A percentile compares a stretch with the other conserved stretches of the same genome.
phyloP scores from a whole-genome alignment of 2,797 vertebrate genomes.

The Spea hammondii region DNA sequence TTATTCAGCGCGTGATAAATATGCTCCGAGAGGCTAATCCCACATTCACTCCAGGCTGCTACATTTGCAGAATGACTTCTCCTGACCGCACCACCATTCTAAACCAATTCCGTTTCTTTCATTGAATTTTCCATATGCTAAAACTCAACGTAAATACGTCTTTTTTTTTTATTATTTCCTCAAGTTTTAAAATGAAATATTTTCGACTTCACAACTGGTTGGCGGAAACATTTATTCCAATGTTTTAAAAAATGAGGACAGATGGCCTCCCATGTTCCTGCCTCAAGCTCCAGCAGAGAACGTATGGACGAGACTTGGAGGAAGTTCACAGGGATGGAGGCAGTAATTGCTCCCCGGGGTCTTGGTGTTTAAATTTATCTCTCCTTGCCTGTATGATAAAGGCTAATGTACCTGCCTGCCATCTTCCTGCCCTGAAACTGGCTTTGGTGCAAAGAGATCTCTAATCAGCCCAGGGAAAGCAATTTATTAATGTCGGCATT shows the following conservation, averaged over 20 bases:
- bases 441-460: not conserved
- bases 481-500: not conserved
- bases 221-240: not conserved
- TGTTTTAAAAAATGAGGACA: conserved; percentile 5
- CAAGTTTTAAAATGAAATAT: not conserved
- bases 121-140: conserved; percentile 17
- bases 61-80: conserved; percentile 45
- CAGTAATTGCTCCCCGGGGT: not conserved
- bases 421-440: not conserved
- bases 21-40: not conserved
- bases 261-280: conserved; percentile 9
- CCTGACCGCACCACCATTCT: conserved; percentile 24
- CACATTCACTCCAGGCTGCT: conserved; percentile 12
- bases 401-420: not conserved
- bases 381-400: not conserved
- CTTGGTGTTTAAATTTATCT: not conserved
- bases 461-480: not conserved
- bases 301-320: not conserved
- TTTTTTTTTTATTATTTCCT: not conserved
- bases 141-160: conserved; percentile 9
- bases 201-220: not conserved
- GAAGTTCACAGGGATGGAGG: not conserved
- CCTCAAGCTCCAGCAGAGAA: not conserved
- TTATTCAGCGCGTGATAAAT: conserved; percentile 39
- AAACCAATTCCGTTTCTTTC: conserved; percentile 15